phyloP scores from a whole-genome alignment of 1,140 invertebrate genomes.

The Drosophila gunungcola region DNA sequence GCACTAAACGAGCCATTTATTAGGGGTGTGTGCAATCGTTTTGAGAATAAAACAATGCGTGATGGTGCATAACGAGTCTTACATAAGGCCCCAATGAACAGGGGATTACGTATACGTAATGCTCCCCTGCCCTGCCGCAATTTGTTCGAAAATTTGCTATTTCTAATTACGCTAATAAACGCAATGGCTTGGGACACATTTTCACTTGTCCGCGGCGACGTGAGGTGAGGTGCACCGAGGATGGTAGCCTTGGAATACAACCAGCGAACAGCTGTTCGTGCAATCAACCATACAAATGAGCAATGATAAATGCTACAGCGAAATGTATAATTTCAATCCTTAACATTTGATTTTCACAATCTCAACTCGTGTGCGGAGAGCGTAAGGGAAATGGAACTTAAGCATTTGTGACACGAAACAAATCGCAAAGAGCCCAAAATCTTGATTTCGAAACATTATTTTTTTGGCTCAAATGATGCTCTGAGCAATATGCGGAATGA shows the following conservation, averaged over 20 bases:
- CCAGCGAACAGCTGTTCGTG: slow-evolving; percentile 69
- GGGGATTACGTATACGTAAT: slow-evolving; percentile 13
- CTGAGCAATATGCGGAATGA: slow-evolving; percentile 42
- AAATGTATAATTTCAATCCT: slow-evolving; percentile 56
- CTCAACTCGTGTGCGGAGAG: slow-evolving; percentile 18
- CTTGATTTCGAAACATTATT: slow-evolving; percentile 15
- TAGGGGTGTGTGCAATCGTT: slow-evolving; percentile 39
- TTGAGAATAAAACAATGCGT: not conserved
- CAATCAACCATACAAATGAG: slow-evolving; percentile 72
- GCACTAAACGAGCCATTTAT: slow-evolving; percentile 49
- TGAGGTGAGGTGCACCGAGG: slow-evolving; percentile 16
- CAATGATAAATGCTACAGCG: slow-evolving; percentile 67
- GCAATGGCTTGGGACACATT: slow-evolving; percentile 47
- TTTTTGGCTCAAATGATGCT: slow-evolving; percentile 41
- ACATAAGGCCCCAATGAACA: slow-evolving; percentile 15
- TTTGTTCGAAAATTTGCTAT: slow-evolving; percentile 35
- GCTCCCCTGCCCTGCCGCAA: slow-evolving; percentile 12
- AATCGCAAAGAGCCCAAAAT: slow-evolving; percentile 53
- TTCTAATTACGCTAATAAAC: slow-evolving; percentile 51
- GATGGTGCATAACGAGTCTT: slow-evolving; percentile 12
- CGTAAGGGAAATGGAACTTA: slow-evolving; percentile 48
- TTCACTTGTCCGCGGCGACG: slow-evolving; percentile 56
- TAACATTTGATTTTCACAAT: slow-evolving; percentile 52
- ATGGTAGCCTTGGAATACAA: slow-evolving; percentile 27
- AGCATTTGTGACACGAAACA: slow-evolving; percentile 78